Base-by-base conservation (phyloP, 1,140 invertebrate genomes). In the Laodelphax striatellus region DNA sequence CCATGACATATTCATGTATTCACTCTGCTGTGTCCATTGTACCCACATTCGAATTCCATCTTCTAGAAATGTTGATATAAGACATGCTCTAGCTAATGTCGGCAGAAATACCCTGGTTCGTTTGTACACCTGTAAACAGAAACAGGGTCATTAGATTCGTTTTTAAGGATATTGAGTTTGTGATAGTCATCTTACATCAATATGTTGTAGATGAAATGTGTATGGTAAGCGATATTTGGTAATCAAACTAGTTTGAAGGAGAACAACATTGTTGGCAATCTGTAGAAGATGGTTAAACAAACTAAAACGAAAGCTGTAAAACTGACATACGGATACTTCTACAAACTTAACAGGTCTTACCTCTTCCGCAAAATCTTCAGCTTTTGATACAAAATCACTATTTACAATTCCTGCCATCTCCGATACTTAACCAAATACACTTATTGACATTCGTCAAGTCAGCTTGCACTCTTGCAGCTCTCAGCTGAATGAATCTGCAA, bases 21-120 rank as follows among this genome's bases (percentile, higher is more conserved):
- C 94, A 34, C 94, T 80, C 72, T 99, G 97, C 70, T 98, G 94
- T 34, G 84, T 83, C 97, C 97, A 99, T 75, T 99, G 97, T 68
- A 92, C 88, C 86, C 92, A 99, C 97, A 99, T 99, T 63, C 97
- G 83, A 42, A 99, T 79, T 0, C 97, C 97, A 83, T 99, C 97
- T 79, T 99, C 97, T 28, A 99, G 80, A 77, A 99, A 99, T 66
- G 97, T 99, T 61, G 94, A 94, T 67, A 99, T 97, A n/a, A 99
- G 82, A 73, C 95, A 99, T 41, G 98, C 76, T 62, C 97, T 81
- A 4, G 97, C 97, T 55, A 98, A 78, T 62, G 95, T 97, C 19
- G 97, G 97, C 66, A 99, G 76, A 58, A 98, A 79, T 75, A 94
- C 83, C 76, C 98, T 98, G 53, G 90, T 86, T 76, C 92, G 87